Evolutionary conservation across 2,113 vertebrate genomes (phyloP).

Genomic region (Pomatostomus ruficeps): DNA sequence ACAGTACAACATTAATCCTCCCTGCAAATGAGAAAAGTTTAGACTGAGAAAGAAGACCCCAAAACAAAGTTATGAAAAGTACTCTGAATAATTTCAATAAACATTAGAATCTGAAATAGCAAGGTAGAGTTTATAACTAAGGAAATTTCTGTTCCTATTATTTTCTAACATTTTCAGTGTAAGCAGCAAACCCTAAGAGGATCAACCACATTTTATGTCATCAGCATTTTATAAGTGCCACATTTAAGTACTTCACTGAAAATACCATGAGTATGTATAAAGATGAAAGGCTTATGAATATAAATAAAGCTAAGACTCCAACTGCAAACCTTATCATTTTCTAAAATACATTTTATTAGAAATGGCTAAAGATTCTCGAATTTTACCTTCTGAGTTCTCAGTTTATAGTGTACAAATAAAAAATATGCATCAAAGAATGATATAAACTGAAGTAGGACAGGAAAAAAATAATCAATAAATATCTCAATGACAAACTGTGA

Average conservation of each 20-base stretch:
- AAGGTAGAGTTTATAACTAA: constrained; percentile 70
- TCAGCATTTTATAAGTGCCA: constrained; percentile 82
- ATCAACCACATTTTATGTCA: constrained; percentile 82
- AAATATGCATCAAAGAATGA: constrained; percentile 63
- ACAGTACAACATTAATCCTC: constrained; percentile 36
- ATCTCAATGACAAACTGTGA: constrained; percentile 18
- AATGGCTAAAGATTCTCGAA: constrained; percentile 70
- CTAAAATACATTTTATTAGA: constrained; percentile 76
- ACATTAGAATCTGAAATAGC: constrained; percentile 60
- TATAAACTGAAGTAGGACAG: constrained; percentile 40
- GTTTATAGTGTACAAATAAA: constrained; percentile 66
- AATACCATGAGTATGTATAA: constrained; percentile 77
- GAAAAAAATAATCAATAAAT: constrained; percentile 58
- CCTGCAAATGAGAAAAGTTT: constrained; percentile 58
- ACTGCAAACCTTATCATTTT: constrained; percentile 81
- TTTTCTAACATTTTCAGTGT: constrained; percentile 77
- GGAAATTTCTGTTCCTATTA: constrained; percentile 74
- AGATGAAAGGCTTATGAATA: constrained; percentile 85
- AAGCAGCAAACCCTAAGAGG: constrained; percentile 81
- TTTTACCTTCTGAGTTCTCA: constrained; percentile 69
- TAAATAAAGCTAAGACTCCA: constrained; percentile 82
- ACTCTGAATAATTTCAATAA: constrained; percentile 66
- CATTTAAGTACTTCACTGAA: constrained; percentile 81
- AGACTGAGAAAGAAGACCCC: constrained; percentile 43
- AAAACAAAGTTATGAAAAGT: constrained; percentile 68